Conservation (phyloP, 2,888 invertebrate genomes). For the Dermolepida albohirtum region DNA sequence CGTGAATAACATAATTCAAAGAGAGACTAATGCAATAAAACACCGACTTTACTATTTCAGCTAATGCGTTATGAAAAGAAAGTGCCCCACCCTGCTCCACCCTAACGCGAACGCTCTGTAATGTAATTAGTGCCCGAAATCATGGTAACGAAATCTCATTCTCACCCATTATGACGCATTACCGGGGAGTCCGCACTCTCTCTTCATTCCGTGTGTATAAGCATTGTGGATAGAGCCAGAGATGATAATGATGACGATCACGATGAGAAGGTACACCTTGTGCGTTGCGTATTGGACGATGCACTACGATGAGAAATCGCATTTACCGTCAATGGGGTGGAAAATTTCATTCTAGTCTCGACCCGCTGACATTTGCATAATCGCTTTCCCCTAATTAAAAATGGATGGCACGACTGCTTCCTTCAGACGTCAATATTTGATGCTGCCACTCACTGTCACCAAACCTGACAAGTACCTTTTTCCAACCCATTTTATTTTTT, state of each 20-base stretch:
- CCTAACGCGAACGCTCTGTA: slow-evolving; percentile 44
- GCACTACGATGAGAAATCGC: slow-evolving; percentile 53
- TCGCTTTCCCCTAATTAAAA: slow-evolving; percentile 62
- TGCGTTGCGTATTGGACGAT: slow-evolving; percentile 18
- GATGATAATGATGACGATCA: slow-evolving; percentile 28
- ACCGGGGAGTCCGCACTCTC: slow-evolving; percentile 34
- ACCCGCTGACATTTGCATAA: slow-evolving; percentile 63
- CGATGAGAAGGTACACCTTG: slow-evolving; percentile 30
- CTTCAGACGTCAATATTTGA: slow-evolving; percentile 57
- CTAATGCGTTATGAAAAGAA: slow-evolving; percentile 43
- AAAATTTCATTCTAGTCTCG: slow-evolving; percentile 63
- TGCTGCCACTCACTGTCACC: slow-evolving; percentile 51
- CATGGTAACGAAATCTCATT: slow-evolving; percentile 47
- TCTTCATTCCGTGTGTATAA: slow-evolving; percentile 19
- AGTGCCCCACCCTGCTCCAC: slow-evolving; percentile 45
- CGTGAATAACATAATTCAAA: slow-evolving; percentile 36
- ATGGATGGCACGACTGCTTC: slow-evolving; percentile 61
- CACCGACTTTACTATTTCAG: slow-evolving; percentile 38
- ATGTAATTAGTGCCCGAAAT: slow-evolving; percentile 47
- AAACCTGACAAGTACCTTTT: slow-evolving; percentile 47
- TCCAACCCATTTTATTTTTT: slow-evolving; percentile 48
- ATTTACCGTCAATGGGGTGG: slow-evolving; percentile 63
- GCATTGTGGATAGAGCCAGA: slow-evolving; percentile 21
- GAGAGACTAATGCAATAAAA: slow-evolving; percentile 40
- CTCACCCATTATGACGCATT: slow-evolving; percentile 47